Evolutionary conservation across 2,888 invertebrate species (phyloP), one percentile per base, ranked within the genome.

Genomic region (Caenorhabditis afra): DNA sequence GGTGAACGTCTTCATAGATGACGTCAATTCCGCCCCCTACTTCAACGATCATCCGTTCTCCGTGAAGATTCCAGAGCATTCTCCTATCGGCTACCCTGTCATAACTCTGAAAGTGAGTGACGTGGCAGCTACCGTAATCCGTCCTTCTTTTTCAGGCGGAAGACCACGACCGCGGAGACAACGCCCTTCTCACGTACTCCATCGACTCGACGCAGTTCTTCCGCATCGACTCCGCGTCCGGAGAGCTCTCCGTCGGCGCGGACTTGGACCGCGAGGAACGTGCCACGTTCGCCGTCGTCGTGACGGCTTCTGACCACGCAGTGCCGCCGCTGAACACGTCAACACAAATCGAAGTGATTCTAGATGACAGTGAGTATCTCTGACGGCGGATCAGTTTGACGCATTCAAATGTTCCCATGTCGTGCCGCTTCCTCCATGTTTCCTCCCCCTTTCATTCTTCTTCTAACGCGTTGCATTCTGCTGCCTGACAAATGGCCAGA

Each of bases 91-190:
- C 0, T 88, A 86, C 50, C 89, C 87, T 0, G 95, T 98, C 0
- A 92, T 96, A 0, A 94, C 96, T 0, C 95, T 98, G 0, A 94
- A 95, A 0, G 97, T 82, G 20, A 23, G 12, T 44, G 12, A 12
- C 37, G 35, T 45, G 14, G 10, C 29, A 12, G 29, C 65, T 12
- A 22, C 23, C 45, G 16, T 10, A 18, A 45, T 49, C 22, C 14
- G n/a, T n/a, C n/a, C n/a, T n/a, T n/a, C n/a, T n/a, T n/a, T n/a
- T 81, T 16, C 37, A 84, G 83, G 88, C 98, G 0, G 94, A 94
- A 0, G 98, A 98, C 90, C 95, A 94, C 75, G 98, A 98, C 91
- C 95, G 96, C 1, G 97, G 97, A 0, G 93, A 96, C 55, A 98
- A 98, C 91, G 97, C 97, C 0, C 90, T 92, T 79, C 91, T 93